A percentile compares a stretch with the other conserved stretches of the same genome.
These are phyloP conservation scores for Rhabdomys dilectus DNA, from an alignment of 2,113 vertebrate genomes.

Conservation along the genomic window DNA sequence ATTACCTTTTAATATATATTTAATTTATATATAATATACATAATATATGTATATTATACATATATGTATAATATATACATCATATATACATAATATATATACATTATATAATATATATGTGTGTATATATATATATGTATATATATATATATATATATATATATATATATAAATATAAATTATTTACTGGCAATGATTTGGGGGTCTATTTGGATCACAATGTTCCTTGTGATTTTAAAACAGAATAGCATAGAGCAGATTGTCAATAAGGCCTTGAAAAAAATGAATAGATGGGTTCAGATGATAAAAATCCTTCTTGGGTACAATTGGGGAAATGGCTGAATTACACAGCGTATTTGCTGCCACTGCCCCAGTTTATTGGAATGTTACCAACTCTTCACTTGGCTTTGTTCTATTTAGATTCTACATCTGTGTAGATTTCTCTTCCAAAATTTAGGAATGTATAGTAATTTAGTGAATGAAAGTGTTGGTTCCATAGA, in stretches of 20 bases:
- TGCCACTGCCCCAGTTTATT: slow-evolving; percentile 64
- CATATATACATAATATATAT: background rate
- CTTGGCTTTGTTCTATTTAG: slow-evolving; percentile 80
- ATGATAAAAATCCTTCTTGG: slow-evolving; percentile 43
- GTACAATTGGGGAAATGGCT: slow-evolving; percentile 46
- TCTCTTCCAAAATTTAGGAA: slow-evolving; percentile 78
- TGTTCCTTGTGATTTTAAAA: background rate
- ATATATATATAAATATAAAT: background rate
- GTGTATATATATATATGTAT: too few species aligned
- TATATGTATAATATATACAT: too few species aligned
- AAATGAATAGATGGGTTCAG: slow-evolving; percentile 37
- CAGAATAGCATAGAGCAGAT: background rate
- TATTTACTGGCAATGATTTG: background rate
- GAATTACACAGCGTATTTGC: slow-evolving; percentile 61
- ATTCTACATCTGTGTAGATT: slow-evolving; percentile 82
- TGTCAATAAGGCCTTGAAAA: slow-evolving; percentile 46
- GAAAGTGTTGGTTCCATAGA: slow-evolving; percentile 76
- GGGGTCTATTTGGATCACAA: background rate
- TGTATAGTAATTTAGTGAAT: slow-evolving; percentile 82
- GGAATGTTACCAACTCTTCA: slow-evolving; percentile 71
- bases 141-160: too few species aligned
- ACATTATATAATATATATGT: too few species aligned
- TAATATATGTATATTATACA: too few species aligned
- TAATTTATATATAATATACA: too few species aligned
- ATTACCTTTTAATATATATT: too few species aligned